Percentiles rank a stretch among this genome's conserved stretches.
Evolutionary conservation across 2,113 vertebrate genomes (phyloP).

Genomic region (Protobothrops mucrosquamatus): DNA sequence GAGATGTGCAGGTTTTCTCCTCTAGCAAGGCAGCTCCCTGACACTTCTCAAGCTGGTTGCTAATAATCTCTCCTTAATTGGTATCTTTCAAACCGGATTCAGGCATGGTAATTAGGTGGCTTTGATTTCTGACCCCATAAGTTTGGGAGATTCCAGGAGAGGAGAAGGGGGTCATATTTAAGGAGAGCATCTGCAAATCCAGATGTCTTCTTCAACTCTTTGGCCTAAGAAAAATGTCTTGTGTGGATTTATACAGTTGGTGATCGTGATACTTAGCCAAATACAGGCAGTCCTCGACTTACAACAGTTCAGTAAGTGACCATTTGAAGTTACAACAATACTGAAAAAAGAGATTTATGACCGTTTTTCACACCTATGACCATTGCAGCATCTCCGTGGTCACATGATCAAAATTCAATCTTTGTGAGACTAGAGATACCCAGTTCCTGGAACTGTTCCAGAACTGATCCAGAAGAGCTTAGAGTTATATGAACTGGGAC

Average conservation of each 20-base stretch:
- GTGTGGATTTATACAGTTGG: not conserved
- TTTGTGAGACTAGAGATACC: not conserved
- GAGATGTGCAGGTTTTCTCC: constrained; percentile 54
- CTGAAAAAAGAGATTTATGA: not conserved
- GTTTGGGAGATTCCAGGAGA: constrained; percentile 49
- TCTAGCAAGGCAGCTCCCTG: constrained; percentile 58
- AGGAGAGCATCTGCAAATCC: constrained; percentile 44
- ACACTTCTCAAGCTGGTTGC: constrained; percentile 66
- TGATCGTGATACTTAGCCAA: not conserved
- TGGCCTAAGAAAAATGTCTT: not conserved
- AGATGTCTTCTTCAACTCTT: constrained; percentile 52
- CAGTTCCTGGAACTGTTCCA: not conserved
- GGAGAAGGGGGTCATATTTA: constrained; percentile 59
- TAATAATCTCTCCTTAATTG: constrained; percentile 73
- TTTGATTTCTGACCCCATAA: constrained; percentile 52
- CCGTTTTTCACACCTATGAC: not conserved
- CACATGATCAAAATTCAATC: not conserved
- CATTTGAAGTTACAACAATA: not conserved
- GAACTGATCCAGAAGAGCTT: not conserved
- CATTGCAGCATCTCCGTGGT: not conserved
- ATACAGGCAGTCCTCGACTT: not conserved
- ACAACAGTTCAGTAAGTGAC: not conserved
- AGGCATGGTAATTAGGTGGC: constrained; percentile 72
- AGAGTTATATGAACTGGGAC: not conserved
- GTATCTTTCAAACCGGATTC: constrained; percentile 75